Evolutionary conservation across 2,113 vertebrate genomes (phyloP).

Genomic region (Alces alces): DNA sequence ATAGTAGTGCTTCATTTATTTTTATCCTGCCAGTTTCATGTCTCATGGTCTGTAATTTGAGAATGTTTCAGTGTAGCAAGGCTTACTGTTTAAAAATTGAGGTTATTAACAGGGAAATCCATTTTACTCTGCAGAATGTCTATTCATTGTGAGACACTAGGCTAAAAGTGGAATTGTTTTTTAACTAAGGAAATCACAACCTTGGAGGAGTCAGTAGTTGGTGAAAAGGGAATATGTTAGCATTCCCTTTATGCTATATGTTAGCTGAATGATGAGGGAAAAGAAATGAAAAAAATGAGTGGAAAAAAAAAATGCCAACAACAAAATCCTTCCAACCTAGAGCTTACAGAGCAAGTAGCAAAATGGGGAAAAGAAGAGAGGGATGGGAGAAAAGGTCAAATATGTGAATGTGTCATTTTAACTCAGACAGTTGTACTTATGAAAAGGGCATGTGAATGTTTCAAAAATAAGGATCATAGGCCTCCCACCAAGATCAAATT

Average conservation of each 20-base stretch:
- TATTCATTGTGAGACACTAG: neutral
- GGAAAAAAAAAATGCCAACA: slow-evolving; percentile 9
- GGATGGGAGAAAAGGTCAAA: neutral
- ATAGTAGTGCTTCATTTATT: slow-evolving; percentile 40
- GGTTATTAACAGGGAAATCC: slow-evolving; percentile 38
- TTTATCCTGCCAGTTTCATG: slow-evolving; percentile 20
- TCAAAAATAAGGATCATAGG: neutral
- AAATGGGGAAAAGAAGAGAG: neutral
- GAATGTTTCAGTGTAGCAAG: neutral
- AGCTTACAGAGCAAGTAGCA: neutral
- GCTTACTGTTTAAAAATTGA: slow-evolving; percentile 32
- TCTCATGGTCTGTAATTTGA: neutral
- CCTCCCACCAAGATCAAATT: neutral
- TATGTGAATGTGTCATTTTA: neutral
- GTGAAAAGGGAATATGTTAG: neutral
- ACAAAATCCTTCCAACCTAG: neutral
- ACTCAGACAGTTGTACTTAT: neutral
- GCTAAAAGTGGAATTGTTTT: neutral
- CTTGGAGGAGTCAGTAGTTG: neutral
- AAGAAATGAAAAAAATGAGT: neutral
- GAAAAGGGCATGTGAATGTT: neutral
- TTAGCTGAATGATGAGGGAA: neutral
- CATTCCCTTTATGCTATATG: neutral
- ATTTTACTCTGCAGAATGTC: slow-evolving; percentile 17
- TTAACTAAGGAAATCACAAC: neutral